Percentiles rank a stretch among this genome's conserved stretches.
Evolutionary conservation across 2,888 invertebrate genomes (phyloP).

Genomic region (Ophion obscuratus): DNA sequence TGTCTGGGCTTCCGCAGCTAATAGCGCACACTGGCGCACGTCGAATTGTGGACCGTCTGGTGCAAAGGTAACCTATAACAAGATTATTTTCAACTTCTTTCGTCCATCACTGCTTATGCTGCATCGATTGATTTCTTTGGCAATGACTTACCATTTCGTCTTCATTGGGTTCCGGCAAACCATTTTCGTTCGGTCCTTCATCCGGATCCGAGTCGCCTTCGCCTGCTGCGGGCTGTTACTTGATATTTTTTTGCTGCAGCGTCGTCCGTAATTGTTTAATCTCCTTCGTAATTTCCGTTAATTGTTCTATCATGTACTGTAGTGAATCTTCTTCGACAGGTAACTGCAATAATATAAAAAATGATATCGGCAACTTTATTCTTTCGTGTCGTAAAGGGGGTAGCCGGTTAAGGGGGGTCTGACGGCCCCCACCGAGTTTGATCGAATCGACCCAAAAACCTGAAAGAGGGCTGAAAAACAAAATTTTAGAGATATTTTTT

Average conservation of each 20-base stretch:
- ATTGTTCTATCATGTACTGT: not conserved
- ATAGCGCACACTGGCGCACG: slow-evolving; percentile 4
- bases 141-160: slow-evolving; percentile 11
- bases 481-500: no score
- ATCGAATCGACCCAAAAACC: no score
- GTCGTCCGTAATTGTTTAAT: not conserved
- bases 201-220: not conserved
- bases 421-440: no score
- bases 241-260: slow-evolving; percentile 1
- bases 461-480: no score
- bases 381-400: not conserved
- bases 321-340: not conserved
- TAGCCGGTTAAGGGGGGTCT: no score
- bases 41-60: not conserved
- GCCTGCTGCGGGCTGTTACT: not conserved
- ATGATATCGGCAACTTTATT: slow-evolving; percentile 3
- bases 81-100: slow-evolving; percentile 1
- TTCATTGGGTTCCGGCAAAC: slow-evolving; percentile 5
- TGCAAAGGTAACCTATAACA: slow-evolving; percentile 9
- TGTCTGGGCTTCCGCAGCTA: slow-evolving; percentile 15
- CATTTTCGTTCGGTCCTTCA: not conserved
- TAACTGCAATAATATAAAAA: slow-evolving; percentile 5
- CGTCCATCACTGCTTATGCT: slow-evolving; percentile 7
- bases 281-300: not conserved
- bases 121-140: slow-evolving; percentile 6